phyloP scores from a whole-genome alignment of 2,797 vertebrate species.

The Luscinia luscinia region DNA sequence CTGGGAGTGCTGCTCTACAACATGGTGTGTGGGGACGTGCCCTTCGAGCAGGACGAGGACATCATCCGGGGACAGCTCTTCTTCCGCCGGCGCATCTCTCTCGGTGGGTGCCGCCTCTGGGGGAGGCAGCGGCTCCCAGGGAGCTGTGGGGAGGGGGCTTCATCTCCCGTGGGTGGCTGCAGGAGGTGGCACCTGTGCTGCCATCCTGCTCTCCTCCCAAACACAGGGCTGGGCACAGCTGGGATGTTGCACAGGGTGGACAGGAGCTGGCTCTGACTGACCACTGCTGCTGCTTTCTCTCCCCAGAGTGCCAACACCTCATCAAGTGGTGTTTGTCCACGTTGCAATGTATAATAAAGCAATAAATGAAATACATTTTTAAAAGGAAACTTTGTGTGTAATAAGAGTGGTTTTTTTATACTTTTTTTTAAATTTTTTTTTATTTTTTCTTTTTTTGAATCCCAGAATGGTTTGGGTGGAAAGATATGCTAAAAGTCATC shows the following conservation, averaged over 20 bases:
- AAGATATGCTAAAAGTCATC: neutral
- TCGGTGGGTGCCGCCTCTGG: neutral
- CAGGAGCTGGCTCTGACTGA: neutral
- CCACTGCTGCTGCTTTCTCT: neutral
- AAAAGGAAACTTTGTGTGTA: neutral
- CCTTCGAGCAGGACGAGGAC: constrained; percentile 92
- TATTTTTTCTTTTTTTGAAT: neutral
- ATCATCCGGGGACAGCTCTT: constrained; percentile 71
- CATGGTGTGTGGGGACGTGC: constrained; percentile 97
- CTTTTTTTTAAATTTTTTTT: accelerated
- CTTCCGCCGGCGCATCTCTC: neutral
- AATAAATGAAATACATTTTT: no score
- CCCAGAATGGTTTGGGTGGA: neutral
- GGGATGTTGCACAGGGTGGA: neutral
- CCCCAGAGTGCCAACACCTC: constrained; percentile 90
- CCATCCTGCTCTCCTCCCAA: neutral
- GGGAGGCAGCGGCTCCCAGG: neutral
- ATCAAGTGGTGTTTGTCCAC: constrained; percentile 89
- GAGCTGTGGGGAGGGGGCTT: neutral
- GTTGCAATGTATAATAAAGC: neutral
- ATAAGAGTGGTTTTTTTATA: accelerated
- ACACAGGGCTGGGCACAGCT: neutral
- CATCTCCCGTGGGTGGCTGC: neutral
- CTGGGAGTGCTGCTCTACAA: constrained; percentile 91
- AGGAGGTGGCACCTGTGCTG: neutral